A percentile compares a stretch with the other conserved stretches of the same genome.
These are phyloP conservation scores for Miniopterus natalensis DNA, from an alignment of 2,113 vertebrate genomes.

Conservation along the genomic window DNA sequence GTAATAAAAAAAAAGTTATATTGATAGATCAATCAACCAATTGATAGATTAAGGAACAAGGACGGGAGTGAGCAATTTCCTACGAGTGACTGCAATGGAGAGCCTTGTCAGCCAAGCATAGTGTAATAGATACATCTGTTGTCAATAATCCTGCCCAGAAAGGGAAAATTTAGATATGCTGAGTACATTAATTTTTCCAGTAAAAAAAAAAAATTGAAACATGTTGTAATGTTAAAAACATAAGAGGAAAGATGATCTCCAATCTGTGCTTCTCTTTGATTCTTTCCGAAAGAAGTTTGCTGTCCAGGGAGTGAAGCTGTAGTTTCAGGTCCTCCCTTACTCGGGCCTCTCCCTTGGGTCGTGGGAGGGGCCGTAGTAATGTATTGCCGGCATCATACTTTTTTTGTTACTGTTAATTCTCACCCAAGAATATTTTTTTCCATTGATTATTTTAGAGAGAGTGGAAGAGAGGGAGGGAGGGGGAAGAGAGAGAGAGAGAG, in stretches of 20 bases:
- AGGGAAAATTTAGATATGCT: not conserved
- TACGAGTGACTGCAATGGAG: not conserved
- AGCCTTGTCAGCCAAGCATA: slow-evolving; percentile 13
- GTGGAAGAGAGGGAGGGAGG: too few species aligned
- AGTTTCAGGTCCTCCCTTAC: not conserved
- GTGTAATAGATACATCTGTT: not conserved
- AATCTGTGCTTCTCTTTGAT: not conserved
- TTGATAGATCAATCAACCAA: too few species aligned
- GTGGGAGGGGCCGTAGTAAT: not conserved
- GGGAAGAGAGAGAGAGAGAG: too few species aligned
- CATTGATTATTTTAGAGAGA: too few species aligned
- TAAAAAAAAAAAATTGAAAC: not conserved
- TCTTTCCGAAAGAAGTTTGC: not conserved
- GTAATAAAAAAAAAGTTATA: not conserved
- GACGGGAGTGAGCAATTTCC: not conserved
- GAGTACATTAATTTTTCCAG: not conserved
- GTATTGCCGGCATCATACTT: not conserved
- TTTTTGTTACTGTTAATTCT: not conserved
- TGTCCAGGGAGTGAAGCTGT: not conserved
- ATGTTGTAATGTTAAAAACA: slow-evolving; percentile 16
- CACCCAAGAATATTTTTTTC: too few species aligned
- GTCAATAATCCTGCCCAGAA: slow-evolving; percentile 54
- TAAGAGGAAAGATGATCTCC: not conserved
- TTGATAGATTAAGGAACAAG: not conserved
- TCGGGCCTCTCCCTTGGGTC: not conserved